Evolutionary conservation across 2,888 invertebrate genomes (phyloP).

Genomic region (Drosophila paramelanica): DNA sequence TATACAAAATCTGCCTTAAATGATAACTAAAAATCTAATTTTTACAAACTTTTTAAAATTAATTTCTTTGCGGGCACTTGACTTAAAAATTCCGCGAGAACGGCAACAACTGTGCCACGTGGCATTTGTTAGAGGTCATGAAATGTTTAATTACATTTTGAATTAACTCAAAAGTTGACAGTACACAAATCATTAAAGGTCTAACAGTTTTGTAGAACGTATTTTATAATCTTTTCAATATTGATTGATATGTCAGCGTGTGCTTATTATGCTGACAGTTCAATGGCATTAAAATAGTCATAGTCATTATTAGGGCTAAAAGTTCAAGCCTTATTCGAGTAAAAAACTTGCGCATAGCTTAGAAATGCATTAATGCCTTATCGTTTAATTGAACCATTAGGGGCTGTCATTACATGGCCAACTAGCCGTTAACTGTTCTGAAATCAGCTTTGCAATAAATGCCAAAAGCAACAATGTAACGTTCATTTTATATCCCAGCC

Average conservation of each 20-base stretch:
- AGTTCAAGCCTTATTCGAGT: conserved; percentile 4
- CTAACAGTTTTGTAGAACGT: neutral
- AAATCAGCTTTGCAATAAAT: conserved; percentile 2
- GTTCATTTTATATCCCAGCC: neutral
- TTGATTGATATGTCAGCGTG: conserved; percentile 22
- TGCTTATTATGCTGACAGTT: conserved; percentile 29
- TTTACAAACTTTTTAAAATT: too few relatives aligned
- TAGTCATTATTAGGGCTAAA: conserved; percentile 19
- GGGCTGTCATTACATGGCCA: conserved; percentile 44
- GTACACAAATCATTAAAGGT: conserved; percentile 6
- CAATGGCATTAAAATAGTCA: conserved; percentile 24
- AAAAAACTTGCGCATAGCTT: conserved; percentile 22
- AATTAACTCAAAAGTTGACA: conserved; percentile 14
- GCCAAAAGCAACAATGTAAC: neutral
- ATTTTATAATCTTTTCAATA: conserved; percentile 6
- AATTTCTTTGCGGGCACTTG: too few relatives aligned
- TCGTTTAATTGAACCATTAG: conserved; percentile 57
- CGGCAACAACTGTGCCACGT: conserved; percentile 41
- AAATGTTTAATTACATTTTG: conserved; percentile 30
- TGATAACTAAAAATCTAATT: too few relatives aligned
- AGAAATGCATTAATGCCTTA: conserved; percentile 5
- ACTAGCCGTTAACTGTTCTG: conserved; percentile 1
- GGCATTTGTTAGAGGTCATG: conserved; percentile 13
- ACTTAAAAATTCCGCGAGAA: conserved; percentile 37
- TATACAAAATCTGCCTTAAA: too few relatives aligned